A percentile compares a stretch with the other conserved stretches of the same genome.
Conservation (phyloP, 2,113 vertebrate species). For the Paramormyrops kingsleyae region DNA sequence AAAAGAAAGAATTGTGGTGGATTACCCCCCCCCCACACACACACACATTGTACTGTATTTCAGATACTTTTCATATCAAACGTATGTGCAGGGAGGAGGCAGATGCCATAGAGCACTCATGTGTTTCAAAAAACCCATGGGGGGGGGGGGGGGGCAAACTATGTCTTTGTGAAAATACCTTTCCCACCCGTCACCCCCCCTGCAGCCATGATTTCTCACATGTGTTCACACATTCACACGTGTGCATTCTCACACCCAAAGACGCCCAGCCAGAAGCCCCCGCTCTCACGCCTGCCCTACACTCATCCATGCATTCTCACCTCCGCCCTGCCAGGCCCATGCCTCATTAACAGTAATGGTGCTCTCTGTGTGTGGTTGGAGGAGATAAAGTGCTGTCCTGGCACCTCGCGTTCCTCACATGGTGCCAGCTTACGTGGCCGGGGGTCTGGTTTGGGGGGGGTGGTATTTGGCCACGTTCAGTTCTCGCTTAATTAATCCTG, state of each 20-base stretch:
- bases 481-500: conserved; percentile 10
- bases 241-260: neutral
- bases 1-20: conserved; percentile 30
- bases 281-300: neutral
- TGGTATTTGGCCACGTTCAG: conserved; percentile 7
- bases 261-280: neutral
- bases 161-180: neutral
- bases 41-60: neutral
- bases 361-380: conserved; percentile 48
- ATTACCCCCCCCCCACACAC: neutral
- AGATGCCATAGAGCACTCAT: neutral
- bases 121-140: neutral
- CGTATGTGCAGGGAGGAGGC: neutral
- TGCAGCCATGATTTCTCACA: neutral
- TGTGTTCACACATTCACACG: neutral
- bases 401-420: conserved; percentile 53
- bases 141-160: neutral
- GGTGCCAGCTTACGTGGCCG: conserved; percentile 11
- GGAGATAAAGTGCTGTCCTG: conserved; percentile 50
- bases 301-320: conserved; percentile 18
- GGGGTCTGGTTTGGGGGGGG: conserved; percentile 7
- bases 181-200: neutral
- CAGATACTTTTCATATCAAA: neutral
- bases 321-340: neutral
- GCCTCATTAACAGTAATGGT: conserved; percentile 26